Base-by-base conservation (phyloP, 2,797 vertebrate species). In the Artibeus jamaicensis region DNA sequence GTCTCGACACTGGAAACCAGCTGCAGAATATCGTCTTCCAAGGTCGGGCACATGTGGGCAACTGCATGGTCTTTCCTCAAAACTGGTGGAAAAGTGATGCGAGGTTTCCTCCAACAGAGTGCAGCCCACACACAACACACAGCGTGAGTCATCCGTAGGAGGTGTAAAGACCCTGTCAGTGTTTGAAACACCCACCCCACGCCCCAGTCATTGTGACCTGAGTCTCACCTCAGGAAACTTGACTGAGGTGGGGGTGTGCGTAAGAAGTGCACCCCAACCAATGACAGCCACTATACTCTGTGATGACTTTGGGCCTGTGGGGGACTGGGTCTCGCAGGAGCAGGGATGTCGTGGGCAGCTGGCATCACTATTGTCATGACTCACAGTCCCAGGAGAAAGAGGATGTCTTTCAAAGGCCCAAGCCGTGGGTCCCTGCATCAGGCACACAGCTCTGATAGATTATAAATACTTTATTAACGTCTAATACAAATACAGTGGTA, bases 311-410 rank as follows among this genome's bases (percentile, higher is more conserved):
- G 22, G 18, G 24, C n/a, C 10, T 68, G 15, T 3, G 11, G 26
- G 12, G 0, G 2, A 21, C 6, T 21, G 5, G 1, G 37, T 32
- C 3, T 1, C 0, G 7, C 19, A 12, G 55, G 50, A 24, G 12
- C 5, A 55, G 65, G 24, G 10, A 44, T 29, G 34, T 15, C 29
- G 34, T 8, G 42, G 42, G 6, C 14, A 9, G 10, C 16, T 26
- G 19, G 32, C 3, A 6, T 6, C 1, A 0, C 0, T 1, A 4
- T 10, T 11, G n/a, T 32, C 22, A 0, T 9, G 21, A 4, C 5
- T 0, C 0, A 1, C 0, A 0, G 0, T 71, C 26, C 37, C 16
- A 19, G 67, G 37, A 37, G n/a, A 2, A 22, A 21, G 34, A 68
- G 6, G 53, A 21, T 1, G 2, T n/a, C 67, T 44, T 48, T 34